Conservation (phyloP, 2,113 vertebrate genomes). For the Bos indicus region DNA sequence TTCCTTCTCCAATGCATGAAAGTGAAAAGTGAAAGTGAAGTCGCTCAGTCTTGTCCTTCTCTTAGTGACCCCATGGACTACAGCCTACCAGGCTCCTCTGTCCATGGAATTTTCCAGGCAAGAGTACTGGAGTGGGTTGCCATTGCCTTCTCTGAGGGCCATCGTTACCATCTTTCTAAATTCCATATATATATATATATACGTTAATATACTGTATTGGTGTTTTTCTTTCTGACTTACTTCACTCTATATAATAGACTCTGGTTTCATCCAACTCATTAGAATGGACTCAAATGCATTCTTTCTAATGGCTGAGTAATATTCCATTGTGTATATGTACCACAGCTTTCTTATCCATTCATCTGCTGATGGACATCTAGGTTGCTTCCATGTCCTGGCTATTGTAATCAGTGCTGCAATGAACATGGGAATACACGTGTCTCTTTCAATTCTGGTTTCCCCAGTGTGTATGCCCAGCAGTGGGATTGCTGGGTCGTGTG, state of each 20-base stretch:
- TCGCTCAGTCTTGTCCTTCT: too few species aligned
- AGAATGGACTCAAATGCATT: not conserved
- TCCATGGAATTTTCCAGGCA: too few species aligned
- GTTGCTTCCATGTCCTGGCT: not conserved
- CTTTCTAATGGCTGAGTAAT: not conserved
- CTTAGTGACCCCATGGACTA: too few species aligned
- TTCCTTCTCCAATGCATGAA: too few species aligned
- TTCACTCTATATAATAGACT: not conserved
- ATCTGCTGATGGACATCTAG: not conserved
- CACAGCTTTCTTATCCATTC: not conserved
- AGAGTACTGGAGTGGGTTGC: too few species aligned
- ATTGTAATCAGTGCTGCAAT: not conserved
- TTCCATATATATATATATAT: not conserved
- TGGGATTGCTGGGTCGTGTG: not conserved
- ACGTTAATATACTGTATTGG: not conserved
- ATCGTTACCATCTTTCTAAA: not conserved
- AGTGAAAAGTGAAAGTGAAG: too few species aligned
- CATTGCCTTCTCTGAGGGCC: too few species aligned
- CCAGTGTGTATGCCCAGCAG: not conserved
- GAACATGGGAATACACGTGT: not conserved
- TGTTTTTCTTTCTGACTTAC: not conserved
- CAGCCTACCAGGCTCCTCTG: too few species aligned
- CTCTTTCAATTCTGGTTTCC: not conserved
- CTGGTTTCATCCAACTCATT: not conserved
- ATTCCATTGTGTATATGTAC: not conserved